phyloP scores from a whole-genome alignment of 1,140 invertebrate genomes.

The Medauroidea extradentata region DNA sequence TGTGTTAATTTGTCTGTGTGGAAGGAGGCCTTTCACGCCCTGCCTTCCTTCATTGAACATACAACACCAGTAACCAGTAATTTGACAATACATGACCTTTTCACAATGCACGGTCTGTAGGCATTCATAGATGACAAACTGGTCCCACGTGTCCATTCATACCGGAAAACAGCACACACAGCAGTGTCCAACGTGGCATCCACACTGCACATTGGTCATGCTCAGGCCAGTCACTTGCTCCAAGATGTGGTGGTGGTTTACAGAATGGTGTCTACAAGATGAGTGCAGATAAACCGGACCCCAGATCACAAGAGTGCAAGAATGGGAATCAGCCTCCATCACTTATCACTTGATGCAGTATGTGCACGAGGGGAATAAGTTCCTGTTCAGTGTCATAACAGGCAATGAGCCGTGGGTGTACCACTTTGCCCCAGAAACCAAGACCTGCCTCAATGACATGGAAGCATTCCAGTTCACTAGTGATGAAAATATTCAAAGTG shows the following conservation, averaged over 20 bases:
- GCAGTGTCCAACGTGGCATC: not conserved
- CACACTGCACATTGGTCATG: conserved; percentile 4
- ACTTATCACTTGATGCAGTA: too few relatives aligned
- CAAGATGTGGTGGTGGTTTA: not conserved
- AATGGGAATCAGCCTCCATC: too few relatives aligned
- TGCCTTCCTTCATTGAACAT: not conserved
- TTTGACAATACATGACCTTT: not conserved
- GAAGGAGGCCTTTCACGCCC: not conserved
- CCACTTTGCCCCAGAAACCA: conserved; percentile 10
- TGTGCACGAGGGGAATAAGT: not conserved
- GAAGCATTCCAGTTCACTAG: too few relatives aligned
- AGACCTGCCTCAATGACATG: conserved; percentile 1
- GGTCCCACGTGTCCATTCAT: too few relatives aligned
- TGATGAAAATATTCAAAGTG: too few relatives aligned
- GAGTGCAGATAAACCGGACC: too few relatives aligned
- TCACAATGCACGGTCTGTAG: not conserved
- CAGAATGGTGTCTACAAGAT: too few relatives aligned
- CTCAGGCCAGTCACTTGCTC: not conserved
- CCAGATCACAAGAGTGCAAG: too few relatives aligned
- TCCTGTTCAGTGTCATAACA: conserved; percentile 3
- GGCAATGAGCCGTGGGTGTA: conserved; percentile 5
- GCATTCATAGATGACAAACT: not conserved
- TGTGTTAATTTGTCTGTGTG: not conserved
- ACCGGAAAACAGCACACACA: not conserved
- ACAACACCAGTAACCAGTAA: too few relatives aligned